Base-by-base conservation (phyloP, 2,113 vertebrate species). In the Bos taurus region DNA sequence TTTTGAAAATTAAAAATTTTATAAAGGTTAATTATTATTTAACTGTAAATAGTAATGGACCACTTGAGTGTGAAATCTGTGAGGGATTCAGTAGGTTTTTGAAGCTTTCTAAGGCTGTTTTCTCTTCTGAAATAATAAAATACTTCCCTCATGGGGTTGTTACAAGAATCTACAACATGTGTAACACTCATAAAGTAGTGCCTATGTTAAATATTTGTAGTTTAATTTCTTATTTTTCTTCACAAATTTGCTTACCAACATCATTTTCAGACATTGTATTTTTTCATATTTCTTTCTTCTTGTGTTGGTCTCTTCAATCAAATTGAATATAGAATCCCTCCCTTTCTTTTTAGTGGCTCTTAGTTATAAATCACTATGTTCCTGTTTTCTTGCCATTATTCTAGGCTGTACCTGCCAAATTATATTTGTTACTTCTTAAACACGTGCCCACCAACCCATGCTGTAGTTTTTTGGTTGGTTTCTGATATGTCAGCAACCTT, bases 311-410 rank as follows among this genome's bases (percentile, higher is more conserved):
- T 89, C 83, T 95, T 95, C 80, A 40, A 54, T 30, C 19, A 43
- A 9, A 33, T 86, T 1, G 21, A 88, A 74, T 64, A 54, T 50
- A 91, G 33, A 48, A 95, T 90, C 56, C 36, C 12, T 52, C n/a
- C 52, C 48, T 94, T 56, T 78, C 77, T 54, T 93, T 96, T 86
- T 60, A 96, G 50, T 28, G 50, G 6, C 33, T 36, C 40, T 88
- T 96, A 74, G 90, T 95, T 97, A 96, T 94, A 89, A 91, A 85
- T 95, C 97, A 74, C 36, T 9, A 36, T 67, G 78, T 60, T 56
- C 50, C 89, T 90, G 36, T 67, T 96, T 96, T 94, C 95, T 88
- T 90, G 80, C 64, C 94, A 90, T 94, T 97, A 88, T 96, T 96
- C 88, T 80, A 90, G 60, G 43, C 10, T 95, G 17, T 60, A 1